These are phyloP conservation scores for Chrysolina americana DNA, from an alignment of 2,888 invertebrate genomes.

Conservation along the genomic window DNA sequence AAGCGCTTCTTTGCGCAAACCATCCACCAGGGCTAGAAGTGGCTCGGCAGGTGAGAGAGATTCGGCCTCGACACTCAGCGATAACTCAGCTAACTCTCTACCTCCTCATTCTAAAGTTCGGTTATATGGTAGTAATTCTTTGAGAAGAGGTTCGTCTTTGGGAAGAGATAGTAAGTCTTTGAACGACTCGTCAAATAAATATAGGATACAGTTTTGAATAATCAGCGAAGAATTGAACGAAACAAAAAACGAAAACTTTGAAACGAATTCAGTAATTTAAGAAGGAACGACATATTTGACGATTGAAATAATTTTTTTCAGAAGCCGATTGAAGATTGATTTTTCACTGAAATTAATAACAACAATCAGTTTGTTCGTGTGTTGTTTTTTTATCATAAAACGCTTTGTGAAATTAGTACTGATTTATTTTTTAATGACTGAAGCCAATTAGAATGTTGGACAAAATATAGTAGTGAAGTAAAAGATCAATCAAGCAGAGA, in stretches of 20 bases:
- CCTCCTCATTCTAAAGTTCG: slow-evolving; percentile 77
- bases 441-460: no score
- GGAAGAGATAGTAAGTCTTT: slow-evolving; percentile 72
- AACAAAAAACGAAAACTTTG: slow-evolving; percentile 1
- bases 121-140: slow-evolving; percentile 66
- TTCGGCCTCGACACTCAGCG: slow-evolving; percentile 73
- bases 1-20: slow-evolving; percentile 64
- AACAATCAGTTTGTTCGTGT: no score
- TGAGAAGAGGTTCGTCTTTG: slow-evolving; percentile 73
- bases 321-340: no score
- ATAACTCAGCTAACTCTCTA: slow-evolving; percentile 72
- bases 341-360: no score
- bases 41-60: slow-evolving; percentile 71
- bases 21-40: slow-evolving; percentile 65
- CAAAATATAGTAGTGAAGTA: no score
- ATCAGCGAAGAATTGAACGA: slow-evolving; percentile 7
- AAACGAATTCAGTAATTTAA: slow-evolving; percentile 6
- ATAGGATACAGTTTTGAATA: slow-evolving; percentile 80
- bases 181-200: slow-evolving; percentile 75
- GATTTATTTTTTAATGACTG: no score
- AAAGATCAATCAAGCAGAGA: no score
- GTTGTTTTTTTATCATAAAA: no score
- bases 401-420: no score
- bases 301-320: no score
- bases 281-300: background rate